A percentile compares a stretch with the other conserved stretches of the same genome.
Conservation (phyloP, 2,797 vertebrate genomes). For the Paguma larvata region DNA sequence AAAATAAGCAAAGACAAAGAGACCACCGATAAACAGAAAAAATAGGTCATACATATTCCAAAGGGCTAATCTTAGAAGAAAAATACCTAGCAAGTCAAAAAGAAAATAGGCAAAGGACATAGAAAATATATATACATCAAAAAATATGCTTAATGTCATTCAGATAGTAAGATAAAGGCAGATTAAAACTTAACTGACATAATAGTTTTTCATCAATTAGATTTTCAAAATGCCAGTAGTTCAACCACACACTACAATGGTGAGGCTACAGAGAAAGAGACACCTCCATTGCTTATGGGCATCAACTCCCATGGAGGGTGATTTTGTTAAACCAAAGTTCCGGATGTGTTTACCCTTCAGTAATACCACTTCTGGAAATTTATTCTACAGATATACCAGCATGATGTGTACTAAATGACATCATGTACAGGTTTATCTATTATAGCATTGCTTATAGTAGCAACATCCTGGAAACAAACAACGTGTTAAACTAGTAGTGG, state of each 20-base stretch:
- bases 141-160: neutral
- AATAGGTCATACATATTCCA: neutral
- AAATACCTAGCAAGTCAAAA: neutral
- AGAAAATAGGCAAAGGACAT: neutral
- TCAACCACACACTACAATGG: neutral
- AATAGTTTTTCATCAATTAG: neutral
- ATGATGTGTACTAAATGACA: neutral
- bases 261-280: neutral
- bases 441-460: neutral
- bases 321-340: neutral
- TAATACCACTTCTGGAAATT: neutral
- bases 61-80: neutral
- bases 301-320: neutral
- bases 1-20: constrained; percentile 8
- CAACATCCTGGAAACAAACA: neutral
- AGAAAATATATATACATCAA: neutral
- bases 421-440: neutral
- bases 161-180: neutral
- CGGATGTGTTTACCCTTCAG: neutral
- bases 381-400: neutral
- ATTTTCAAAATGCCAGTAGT: neutral
- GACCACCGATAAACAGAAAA: neutral
- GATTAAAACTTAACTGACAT: constrained; percentile 18
- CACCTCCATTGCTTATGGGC: neutral
- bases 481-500: neutral